Conservation (phyloP, 2,888 invertebrate species). For the Rotaria macrura region DNA sequence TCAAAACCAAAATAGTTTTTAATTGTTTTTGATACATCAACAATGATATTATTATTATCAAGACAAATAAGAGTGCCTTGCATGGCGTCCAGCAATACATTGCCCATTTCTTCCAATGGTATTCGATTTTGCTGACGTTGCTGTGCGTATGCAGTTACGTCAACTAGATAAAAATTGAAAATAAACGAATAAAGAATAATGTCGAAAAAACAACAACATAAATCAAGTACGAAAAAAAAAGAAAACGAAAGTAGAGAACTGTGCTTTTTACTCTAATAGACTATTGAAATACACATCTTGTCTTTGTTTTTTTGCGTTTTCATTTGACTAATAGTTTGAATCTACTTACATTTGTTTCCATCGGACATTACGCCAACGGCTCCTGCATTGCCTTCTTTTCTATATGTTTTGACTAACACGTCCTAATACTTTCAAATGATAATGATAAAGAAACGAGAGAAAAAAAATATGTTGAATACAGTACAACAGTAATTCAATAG, state of each 20-base stretch:
- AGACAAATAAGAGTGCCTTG: neutral
- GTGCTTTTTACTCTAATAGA: too few relatives aligned
- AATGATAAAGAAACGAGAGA: neutral
- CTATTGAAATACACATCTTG: too few relatives aligned
- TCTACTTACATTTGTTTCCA: neutral
- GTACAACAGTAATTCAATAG: neutral
- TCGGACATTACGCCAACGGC: constrained; percentile 4
- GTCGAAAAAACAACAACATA: too few relatives aligned
- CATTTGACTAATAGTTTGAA: too few relatives aligned
- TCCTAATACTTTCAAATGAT: neutral
- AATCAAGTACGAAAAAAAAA: too few relatives aligned
- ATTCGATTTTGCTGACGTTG: neutral
- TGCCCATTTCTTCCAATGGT: constrained; percentile 19
- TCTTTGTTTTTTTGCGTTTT: too few relatives aligned
- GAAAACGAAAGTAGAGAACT: too few relatives aligned
- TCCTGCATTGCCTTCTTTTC: neutral
- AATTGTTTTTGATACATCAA: neutral
- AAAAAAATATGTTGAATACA: neutral
- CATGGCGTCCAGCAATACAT: constrained; percentile 9
- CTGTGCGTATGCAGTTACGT: neutral
- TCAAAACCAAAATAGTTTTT: constrained; percentile 9
- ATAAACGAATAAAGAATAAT: too few relatives aligned
- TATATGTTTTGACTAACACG: neutral
- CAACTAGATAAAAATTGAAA: neutral
- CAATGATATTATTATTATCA: neutral